A percentile compares a stretch with the other conserved stretches of the same genome.
phyloP scores from a whole-genome alignment of 2,113 vertebrate genomes.

The Caracal caracal region DNA sequence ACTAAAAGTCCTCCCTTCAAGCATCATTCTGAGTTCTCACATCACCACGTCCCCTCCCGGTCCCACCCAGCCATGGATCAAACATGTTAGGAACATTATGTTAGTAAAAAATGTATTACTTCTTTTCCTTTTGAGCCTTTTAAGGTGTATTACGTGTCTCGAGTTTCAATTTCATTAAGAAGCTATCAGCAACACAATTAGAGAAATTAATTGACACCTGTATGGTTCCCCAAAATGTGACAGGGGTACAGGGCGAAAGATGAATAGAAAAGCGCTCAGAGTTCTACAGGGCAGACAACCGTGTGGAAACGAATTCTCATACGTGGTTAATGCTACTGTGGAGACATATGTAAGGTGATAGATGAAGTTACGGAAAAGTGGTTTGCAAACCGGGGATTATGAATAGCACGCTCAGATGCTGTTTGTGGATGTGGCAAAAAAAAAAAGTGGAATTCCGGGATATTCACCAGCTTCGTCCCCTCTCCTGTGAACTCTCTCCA shows the following conservation, averaged over 20 bases:
- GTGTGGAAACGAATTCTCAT: neutral
- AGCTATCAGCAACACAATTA: neutral
- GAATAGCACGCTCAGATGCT: neutral
- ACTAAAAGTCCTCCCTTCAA: neutral
- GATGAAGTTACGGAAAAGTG: neutral
- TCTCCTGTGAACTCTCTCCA: neutral
- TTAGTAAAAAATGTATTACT: neutral
- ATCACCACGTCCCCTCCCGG: accelerated
- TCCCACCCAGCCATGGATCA: neutral
- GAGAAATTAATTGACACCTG: neutral
- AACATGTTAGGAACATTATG: neutral
- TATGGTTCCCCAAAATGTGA: neutral
- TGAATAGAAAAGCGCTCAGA: neutral
- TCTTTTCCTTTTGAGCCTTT: neutral
- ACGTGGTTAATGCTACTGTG: accelerated
- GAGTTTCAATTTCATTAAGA: neutral
- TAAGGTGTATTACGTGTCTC: neutral
- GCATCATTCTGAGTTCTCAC: neutral
- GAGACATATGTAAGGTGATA: neutral
- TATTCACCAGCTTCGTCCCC: neutral
- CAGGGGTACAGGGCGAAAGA: neutral
- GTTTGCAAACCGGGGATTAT: neutral
- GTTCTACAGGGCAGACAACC: neutral
- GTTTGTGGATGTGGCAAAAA: neutral
- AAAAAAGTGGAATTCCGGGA: neutral